Evolutionary conservation across 2,113 vertebrate genomes (phyloP), one percentile per base, ranked within the genome.

Genomic region (Plectropomus leopardus): DNA sequence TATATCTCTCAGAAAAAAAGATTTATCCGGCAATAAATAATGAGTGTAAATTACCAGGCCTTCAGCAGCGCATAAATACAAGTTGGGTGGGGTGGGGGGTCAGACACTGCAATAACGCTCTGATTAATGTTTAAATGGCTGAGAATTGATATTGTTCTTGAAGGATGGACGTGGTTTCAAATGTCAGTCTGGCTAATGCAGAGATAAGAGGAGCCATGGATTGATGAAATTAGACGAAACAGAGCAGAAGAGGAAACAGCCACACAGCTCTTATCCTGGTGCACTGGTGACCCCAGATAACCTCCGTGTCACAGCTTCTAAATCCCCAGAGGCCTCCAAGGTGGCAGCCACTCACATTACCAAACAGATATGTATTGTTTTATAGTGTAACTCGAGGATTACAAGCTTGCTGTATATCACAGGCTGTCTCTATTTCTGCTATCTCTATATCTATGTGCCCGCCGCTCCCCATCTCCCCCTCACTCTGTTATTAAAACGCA

Each of bases 21-120:
- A 82, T 89, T 85, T 72, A 88, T 81, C 69, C 57, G 36, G 50
- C 69, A 83, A 83, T 92, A 90, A 92, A 80, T 84, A 60, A 88
- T 80, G 77, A 76, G 82, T 48, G 70, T 90, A 80, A 87, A 91
- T 91, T 79, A 75, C 50, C 2, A 44, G 76, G 65, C 80, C 74
- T 72, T 82, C 78, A 61, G 74, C 55, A 48, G 76, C 65, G 36
- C 72, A 81, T 87, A 76, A 84, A 84, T 78, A 83, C 36, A 76
- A 83, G 83, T 55, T 81, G 59, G 26, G 61, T 76, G 89, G 87
- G 83, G 51, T 81, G 59, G 26, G 61, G 78, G 89, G 87, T 91
- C 86, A 82, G 78, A 64, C 32, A 4, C 36, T 26, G 78, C 71
- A 73, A 80, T 86, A 89, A 65, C 24, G 23, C 45, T 21, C 44